phyloP scores from a whole-genome alignment of 1,140 invertebrate species.

The Drosophila rhopaloa region DNA sequence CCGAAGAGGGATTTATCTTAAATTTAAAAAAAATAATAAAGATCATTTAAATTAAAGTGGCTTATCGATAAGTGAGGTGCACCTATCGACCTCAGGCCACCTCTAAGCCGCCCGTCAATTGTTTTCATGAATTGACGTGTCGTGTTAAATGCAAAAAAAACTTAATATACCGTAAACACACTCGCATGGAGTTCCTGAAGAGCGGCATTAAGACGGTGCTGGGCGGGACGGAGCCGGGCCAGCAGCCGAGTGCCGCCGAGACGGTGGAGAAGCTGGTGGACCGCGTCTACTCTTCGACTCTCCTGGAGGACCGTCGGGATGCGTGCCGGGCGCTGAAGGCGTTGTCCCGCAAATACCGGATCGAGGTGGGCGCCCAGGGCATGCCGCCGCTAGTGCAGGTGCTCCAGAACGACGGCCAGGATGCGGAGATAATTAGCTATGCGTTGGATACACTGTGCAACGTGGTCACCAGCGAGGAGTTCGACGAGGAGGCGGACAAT shows the following conservation, averaged over 20 bases:
- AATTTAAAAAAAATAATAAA: no score
- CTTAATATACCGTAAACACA: conserved; percentile 13
- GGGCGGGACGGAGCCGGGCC: conserved; percentile 90
- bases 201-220: conserved; percentile 95
- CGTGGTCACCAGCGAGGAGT: conserved; percentile 93
- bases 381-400: conserved; percentile 93
- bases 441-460: conserved; percentile 96
- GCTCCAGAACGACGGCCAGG: conserved; percentile 92
- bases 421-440: conserved; percentile 96
- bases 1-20: no score
- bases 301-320: conserved; percentile 97
- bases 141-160: conserved; percentile 16
- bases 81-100: not conserved
- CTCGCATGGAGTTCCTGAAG: conserved; percentile 93
- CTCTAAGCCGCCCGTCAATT: conserved; percentile 9
- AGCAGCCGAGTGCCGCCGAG: conserved; percentile 92
- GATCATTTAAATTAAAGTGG: not conserved
- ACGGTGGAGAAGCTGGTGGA: conserved; percentile 97
- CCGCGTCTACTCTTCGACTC: conserved; percentile 94
- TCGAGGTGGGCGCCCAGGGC: conserved; percentile 98
- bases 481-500: conserved; percentile 92
- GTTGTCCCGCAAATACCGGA: conserved; percentile 95
- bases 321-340: conserved; percentile 97
- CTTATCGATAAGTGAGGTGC: conserved; percentile 1
- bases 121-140: conserved; percentile 17